Conservation (phyloP, 2,113 vertebrate species). For the Candoia aspera region DNA sequence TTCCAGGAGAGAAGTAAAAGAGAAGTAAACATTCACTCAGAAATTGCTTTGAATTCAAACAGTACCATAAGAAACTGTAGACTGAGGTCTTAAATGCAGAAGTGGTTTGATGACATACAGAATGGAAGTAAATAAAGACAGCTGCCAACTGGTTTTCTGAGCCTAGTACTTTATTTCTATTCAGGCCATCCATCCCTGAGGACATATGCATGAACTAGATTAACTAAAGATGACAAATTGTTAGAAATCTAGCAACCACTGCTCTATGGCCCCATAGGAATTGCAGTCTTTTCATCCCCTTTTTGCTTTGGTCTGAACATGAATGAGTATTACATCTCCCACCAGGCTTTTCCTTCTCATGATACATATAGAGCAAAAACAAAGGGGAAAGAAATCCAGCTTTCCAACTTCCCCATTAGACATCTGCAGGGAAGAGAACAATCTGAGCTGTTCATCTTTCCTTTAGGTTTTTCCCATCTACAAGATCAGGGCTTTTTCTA, state of each 20-base stretch:
- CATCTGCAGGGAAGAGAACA: not conserved
- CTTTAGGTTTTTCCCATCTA: not conserved
- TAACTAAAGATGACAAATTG: not conserved
- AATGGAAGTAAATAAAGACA: not conserved
- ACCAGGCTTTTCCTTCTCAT: slow-evolving; percentile 3
- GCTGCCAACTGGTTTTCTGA: not conserved
- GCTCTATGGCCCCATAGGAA: not conserved
- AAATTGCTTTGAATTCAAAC: slow-evolving; percentile 28
- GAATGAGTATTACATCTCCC: not conserved
- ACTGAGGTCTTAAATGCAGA: not conserved
- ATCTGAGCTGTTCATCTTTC: not conserved
- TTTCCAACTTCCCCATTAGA: not conserved
- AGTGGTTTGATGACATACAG: not conserved
- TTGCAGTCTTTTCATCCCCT: slow-evolving; percentile 3
- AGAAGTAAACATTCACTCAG: not conserved
- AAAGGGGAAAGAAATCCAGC: slow-evolving; percentile 1
- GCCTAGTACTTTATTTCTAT: not conserved
- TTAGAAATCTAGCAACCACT: slow-evolving; percentile 18
- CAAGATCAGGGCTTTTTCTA: not conserved
- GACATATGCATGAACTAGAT: not conserved
- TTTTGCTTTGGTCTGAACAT: not conserved
- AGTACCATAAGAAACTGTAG: not conserved
- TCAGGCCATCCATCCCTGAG: not conserved
- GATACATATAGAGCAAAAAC: not conserved
- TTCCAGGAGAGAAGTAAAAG: not conserved